phyloP scores from a whole-genome alignment of 2,113 vertebrate genomes.

The Lota lota region DNA sequence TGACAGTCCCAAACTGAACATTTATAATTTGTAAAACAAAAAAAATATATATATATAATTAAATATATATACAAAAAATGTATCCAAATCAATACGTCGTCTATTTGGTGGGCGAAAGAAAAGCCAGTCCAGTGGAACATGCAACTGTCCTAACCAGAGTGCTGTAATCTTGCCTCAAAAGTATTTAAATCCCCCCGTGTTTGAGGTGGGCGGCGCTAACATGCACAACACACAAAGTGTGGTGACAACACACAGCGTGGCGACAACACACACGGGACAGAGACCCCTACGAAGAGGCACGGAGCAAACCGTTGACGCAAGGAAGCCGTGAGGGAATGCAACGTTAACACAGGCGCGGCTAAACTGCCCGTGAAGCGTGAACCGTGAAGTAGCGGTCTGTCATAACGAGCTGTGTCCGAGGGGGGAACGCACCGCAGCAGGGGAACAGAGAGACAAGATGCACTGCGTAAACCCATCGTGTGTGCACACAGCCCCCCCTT shows the following conservation, averaged over 20 bases:
- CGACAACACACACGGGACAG: background rate
- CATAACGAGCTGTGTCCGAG: background rate
- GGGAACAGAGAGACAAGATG: constrained; percentile 18
- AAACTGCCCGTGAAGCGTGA: constrained; percentile 6
- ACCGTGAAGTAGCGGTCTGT: constrained; percentile 2
- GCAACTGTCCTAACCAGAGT: no score
- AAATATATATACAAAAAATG: no score
- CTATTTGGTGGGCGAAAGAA: no score
- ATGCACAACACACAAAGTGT: background rate
- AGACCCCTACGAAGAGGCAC: constrained; percentile 38
- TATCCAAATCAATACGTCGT: no score
- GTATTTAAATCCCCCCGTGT: no score
- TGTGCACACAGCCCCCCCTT: no score
- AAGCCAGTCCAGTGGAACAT: no score
- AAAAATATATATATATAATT: background rate
- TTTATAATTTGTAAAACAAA: background rate
- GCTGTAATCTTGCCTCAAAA: no score
- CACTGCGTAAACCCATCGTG: constrained; percentile 57
- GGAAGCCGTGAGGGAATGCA: constrained; percentile 62
- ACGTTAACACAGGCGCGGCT: constrained; percentile 57
- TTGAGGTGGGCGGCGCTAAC: background rate
- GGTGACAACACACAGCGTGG: background rate
- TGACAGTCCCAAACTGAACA: no score
- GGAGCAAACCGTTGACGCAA: constrained; percentile 10
- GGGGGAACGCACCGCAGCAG: background rate